Evolutionary conservation across 2,888 invertebrate genomes (phyloP).

Genomic region (Hydropsyche betteni): DNA sequence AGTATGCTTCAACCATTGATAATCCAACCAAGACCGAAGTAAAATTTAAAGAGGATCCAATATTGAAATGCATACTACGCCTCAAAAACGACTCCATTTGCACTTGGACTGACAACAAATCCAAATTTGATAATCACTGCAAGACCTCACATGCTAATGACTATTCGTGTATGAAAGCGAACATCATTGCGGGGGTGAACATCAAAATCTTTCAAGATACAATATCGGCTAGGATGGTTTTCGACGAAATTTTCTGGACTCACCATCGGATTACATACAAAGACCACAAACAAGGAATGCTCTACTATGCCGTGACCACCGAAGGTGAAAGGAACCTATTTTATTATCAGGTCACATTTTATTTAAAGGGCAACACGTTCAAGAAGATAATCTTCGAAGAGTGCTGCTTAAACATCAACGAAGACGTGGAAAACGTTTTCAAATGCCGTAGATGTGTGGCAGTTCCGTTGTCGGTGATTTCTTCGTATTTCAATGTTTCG

Average conservation of each 20-base stretch:
- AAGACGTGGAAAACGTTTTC: conserved; percentile 19
- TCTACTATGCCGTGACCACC: not conserved
- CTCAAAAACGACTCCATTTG: not conserved
- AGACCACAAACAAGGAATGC: not conserved
- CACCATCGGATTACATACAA: conserved; percentile 7
- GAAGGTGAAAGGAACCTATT: not conserved
- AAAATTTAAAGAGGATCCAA: not conserved
- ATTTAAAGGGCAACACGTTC: conserved; percentile 19
- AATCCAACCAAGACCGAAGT: not conserved
- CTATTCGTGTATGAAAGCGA: not conserved
- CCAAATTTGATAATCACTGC: not conserved
- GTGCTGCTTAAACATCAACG: conserved; percentile 1
- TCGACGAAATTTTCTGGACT: conserved; percentile 29
- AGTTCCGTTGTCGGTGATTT: not conserved
- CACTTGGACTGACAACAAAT: not conserved
- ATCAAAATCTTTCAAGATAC: conserved; percentile 12
- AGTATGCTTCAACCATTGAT: not conserved
- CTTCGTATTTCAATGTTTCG: conserved; percentile 22
- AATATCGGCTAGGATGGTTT: not conserved
- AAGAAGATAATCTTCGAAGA: conserved; percentile 33
- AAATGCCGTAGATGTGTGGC: conserved; percentile 25
- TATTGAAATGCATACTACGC: not conserved
- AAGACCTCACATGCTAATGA: not conserved
- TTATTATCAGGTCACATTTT: conserved; percentile 23
- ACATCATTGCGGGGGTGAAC: not conserved